Conservation (phyloP, 2,113 vertebrate genomes). For the Laticauda colubrina region DNA sequence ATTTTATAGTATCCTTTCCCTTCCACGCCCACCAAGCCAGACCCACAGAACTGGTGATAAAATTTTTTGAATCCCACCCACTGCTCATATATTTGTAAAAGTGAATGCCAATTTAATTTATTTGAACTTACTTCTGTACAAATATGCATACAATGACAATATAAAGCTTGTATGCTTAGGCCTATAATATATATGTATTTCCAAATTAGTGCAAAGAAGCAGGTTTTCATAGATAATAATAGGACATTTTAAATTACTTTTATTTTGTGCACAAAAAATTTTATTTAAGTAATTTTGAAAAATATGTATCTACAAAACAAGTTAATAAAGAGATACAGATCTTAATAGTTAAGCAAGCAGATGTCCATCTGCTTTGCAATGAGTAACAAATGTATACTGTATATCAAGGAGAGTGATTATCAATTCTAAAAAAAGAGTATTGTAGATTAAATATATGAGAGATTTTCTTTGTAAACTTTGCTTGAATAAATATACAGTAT, state of each 20-base stretch:
- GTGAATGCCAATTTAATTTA: not conserved
- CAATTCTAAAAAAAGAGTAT: not conserved
- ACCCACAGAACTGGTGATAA: too few relatives aligned
- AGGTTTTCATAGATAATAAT: not conserved
- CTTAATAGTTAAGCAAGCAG: not conserved
- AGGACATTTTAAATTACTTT: not conserved
- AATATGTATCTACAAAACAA: not conserved
- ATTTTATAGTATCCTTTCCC: too few relatives aligned
- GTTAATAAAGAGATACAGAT: accelerated
- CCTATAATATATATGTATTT: not conserved
- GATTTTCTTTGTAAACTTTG: not conserved
- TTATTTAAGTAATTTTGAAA: slow-evolving; percentile 16
- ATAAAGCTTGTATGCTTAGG: not conserved
- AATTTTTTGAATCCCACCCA: too few relatives aligned
- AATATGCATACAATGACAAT: not conserved
- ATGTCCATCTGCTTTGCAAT: too few relatives aligned
- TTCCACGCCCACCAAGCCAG: too few relatives aligned
- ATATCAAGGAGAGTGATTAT: not conserved
- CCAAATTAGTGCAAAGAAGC: not conserved
- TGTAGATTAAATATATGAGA: not conserved
- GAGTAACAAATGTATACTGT: not conserved
- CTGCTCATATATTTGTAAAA: not conserved
- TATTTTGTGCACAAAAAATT: not conserved
- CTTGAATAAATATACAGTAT: not conserved
- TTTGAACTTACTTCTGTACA: not conserved